These are phyloP conservation scores for Triops cancriformis DNA, from an alignment of 1,140 invertebrate species.

Conservation along the genomic window DNA sequence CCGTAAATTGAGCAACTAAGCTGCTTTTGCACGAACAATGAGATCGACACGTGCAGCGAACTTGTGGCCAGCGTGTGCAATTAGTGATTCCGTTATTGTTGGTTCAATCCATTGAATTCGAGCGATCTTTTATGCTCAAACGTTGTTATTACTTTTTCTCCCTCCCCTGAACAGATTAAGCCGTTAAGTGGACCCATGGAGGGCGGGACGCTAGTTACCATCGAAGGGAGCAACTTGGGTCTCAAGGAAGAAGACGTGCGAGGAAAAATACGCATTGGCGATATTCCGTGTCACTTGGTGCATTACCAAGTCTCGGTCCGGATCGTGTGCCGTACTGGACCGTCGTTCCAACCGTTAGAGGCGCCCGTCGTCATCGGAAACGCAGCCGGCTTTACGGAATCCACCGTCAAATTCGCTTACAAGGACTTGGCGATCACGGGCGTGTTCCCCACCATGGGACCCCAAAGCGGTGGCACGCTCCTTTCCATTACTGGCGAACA, in stretches of 20 bases:
- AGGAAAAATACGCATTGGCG: conserved; percentile 83
- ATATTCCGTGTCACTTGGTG: conserved; percentile 75
- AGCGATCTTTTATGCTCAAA: not conserved
- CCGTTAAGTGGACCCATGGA: conserved; percentile 88
- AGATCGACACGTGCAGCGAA: not conserved
- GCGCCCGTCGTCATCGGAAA: conserved; percentile 81
- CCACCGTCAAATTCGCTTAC: conserved; percentile 79
- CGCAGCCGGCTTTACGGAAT: conserved; percentile 77
- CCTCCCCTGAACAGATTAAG: conserved; percentile 57
- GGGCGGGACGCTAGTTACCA: conserved; percentile 90
- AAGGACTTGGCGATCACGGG: conserved; percentile 73
- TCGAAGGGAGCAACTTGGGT: conserved; percentile 91
- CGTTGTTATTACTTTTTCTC: not conserved
- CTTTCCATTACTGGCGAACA: conserved; percentile 82
- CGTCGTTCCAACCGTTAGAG: conserved; percentile 55
- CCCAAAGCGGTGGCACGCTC: conserved; percentile 86
- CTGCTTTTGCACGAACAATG: not conserved
- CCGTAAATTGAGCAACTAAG: conserved; percentile 26
- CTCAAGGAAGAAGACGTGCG: conserved; percentile 78
- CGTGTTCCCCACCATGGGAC: conserved; percentile 76
- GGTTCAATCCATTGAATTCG: not conserved
- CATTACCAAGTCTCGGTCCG: conserved; percentile 85
- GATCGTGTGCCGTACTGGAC: conserved; percentile 77
- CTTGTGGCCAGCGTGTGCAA: not conserved
- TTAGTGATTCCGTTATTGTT: not conserved